Evolutionary conservation across 2,888 invertebrate species (phyloP), one percentile per base, ranked within the genome.

Genomic region (Scaeva pyrastri): DNA sequence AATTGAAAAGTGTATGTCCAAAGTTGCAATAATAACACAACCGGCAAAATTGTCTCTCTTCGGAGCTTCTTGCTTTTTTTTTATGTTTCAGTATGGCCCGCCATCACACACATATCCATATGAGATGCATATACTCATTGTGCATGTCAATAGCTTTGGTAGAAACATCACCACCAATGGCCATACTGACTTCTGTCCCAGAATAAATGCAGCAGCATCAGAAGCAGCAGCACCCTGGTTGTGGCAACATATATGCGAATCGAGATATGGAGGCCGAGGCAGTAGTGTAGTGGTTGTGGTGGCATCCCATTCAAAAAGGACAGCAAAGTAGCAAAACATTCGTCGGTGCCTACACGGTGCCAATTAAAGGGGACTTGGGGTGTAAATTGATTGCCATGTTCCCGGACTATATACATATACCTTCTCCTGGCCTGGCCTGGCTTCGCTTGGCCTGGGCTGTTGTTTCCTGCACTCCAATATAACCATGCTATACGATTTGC

Each of bases 331-430:
- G 31, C 74, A 75, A 75, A 78, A 75, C 71, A 71, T 56, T 83
- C 68, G 50, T 68, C 62, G 75, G 86, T 83, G 87, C 87, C 87
- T 83, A 87, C 87, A 87, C 87, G 87, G 71, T 87, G 87, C 87
- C 87, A 87, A 87, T 87, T 87, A 87, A 87, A 83, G 83, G 83
- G 87, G 87, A 83, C 83, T 87, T 78, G 87, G 86, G 86, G 87
- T 87, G 87, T 87, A 87, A 87, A 87, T 87, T 87, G 87, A 87
- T 87, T 87, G 87, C 87, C 87, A 87, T 87, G 87, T 87, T 87
- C 75, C 72, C 78, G 68, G 78, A 55, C 66, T 66, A 45, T 45
- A 70, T 79, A 73, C 74, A n/a, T n/a, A n/a, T n/a, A n/a, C n/a
- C n/a, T n/a, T 81, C 70, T 31, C 6, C 31, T 31, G 31, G 31